Base-by-base conservation (phyloP, 2,888 invertebrate species). In the Antitype chi region DNA sequence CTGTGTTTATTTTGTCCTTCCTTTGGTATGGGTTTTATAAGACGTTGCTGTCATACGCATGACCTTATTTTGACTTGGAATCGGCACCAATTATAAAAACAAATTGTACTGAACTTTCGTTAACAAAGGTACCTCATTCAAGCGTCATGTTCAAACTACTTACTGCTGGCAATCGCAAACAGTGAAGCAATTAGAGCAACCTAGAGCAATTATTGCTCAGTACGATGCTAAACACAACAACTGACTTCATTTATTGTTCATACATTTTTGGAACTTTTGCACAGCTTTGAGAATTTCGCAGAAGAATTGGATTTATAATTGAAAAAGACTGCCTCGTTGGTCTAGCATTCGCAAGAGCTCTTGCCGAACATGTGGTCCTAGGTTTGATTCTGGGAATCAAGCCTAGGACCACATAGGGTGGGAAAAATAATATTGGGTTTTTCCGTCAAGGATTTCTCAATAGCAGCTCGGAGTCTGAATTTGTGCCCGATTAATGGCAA, bases 1-100 rank as follows among this genome's bases (percentile, higher is more conserved):
- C 66, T 57, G 25, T 84, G n/a, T 77, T 81, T 72, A 64, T 69
- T 73, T 81, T 76, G 57, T 52, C 64, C 53, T 28, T 47, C 17
- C 66, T 55, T 62, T 32, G 8, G 53, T 32, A 13, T 49, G 23
- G 49, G 20, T 9, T 55, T 57, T 53, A 47, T 23, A 7, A 52
- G 20, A 43, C 11, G n/a, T 38, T 23, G 17, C 49, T 78, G 13
- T 64, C 68, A 47, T 13, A 32, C 57, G 23, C 70, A 67, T 68
- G 63, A 66, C 2, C 23, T 43, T 67, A 52, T 63, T 47, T 38
- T 13, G 11, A 52, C 11, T 68, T 53, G 28, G 32, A 68, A 60
- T 28, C 20, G 25, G 25, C 3, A 17, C 15, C 49, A 69, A 69
- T 73, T 73, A 68, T 20, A 0, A 13, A 1, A 67, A 28, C 20